Evolutionary conservation across 2,113 vertebrate genomes (phyloP).

Genomic region (Lontra canadensis): DNA sequence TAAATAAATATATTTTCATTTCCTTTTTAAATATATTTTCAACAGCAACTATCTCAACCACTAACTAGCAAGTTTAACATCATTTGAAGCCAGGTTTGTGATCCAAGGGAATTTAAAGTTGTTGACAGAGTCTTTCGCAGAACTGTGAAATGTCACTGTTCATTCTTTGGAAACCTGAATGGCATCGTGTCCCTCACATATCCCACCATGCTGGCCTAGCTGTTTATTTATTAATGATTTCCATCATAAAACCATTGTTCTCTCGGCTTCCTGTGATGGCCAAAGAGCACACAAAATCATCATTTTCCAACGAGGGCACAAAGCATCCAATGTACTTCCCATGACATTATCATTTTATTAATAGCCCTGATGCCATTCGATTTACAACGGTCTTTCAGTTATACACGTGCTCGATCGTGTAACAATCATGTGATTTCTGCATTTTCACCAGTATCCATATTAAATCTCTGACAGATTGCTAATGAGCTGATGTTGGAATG

Average conservation of each 20-base stretch:
- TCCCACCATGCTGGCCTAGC: not conserved
- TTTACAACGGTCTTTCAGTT: slow-evolving; percentile 63
- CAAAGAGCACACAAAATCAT: slow-evolving; percentile 19
- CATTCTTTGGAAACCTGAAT: not conserved
- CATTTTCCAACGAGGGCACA: slow-evolving; percentile 15
- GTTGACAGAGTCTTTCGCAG: not conserved
- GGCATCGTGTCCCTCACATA: not conserved
- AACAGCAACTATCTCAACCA: not conserved
- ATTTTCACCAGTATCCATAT: slow-evolving; percentile 84
- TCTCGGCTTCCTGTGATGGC: slow-evolving; percentile 7
- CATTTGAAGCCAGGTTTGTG: not conserved
- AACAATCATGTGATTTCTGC: slow-evolving; percentile 73
- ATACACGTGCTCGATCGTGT: slow-evolving; percentile 61
- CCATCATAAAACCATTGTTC: slow-evolving; percentile 25
- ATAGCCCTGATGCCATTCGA: not conserved
- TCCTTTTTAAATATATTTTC: slow-evolving; percentile 5
- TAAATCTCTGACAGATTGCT: slow-evolving; percentile 91
- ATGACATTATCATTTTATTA: not conserved
- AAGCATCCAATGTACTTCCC: not conserved
- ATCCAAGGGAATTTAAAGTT: slow-evolving; percentile 7
- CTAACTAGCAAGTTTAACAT: slow-evolving; percentile 22
- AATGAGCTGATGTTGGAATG: slow-evolving; percentile 90
- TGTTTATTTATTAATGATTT: slow-evolving; percentile 48
- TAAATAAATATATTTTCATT: slow-evolving; percentile 34
- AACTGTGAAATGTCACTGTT: not conserved